Percentiles rank a stretch among this genome's conserved stretches.
phyloP scores from a whole-genome alignment of 1,140 invertebrate genomes.

The Piezodorus guildinii region DNA sequence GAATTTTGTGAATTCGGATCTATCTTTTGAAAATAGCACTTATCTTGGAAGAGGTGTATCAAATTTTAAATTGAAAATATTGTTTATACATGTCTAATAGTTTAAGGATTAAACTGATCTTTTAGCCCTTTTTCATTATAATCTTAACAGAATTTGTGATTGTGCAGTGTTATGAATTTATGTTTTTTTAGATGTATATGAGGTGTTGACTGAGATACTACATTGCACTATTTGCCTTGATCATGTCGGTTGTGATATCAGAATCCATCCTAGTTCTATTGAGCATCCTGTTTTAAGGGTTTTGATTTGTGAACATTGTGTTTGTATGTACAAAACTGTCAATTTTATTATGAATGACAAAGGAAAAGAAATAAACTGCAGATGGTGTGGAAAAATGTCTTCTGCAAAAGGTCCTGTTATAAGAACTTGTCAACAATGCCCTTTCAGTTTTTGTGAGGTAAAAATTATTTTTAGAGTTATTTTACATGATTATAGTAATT shows the following conservation, averaged over 20 bases:
- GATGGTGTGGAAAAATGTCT: slow-evolving; percentile 19
- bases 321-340: background rate
- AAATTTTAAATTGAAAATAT: no score
- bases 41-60: no score
- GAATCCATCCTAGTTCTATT: background rate
- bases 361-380: slow-evolving; percentile 17
- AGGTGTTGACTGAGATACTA: slow-evolving; percentile 10
- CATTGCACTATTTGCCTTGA: slow-evolving; percentile 22
- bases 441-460: slow-evolving; percentile 24
- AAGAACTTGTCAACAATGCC: slow-evolving; percentile 18
- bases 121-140: no score
- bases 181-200: slow-evolving; percentile 15
- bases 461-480: background rate
- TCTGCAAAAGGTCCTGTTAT: background rate
- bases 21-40: no score
- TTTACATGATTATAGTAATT: no score
- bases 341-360: slow-evolving; percentile 11
- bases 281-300: slow-evolving; percentile 23
- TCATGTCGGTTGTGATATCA: slow-evolving; percentile 17
- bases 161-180: background rate
- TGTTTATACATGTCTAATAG: no score
- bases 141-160: no score
- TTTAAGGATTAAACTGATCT: no score
- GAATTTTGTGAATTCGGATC: no score
- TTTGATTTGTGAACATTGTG: slow-evolving; percentile 18